A percentile compares a stretch with the other conserved stretches of the same genome.
Evolutionary conservation across 2,113 vertebrate genomes (phyloP).

Genomic region (Excalfactoria chinensis): DNA sequence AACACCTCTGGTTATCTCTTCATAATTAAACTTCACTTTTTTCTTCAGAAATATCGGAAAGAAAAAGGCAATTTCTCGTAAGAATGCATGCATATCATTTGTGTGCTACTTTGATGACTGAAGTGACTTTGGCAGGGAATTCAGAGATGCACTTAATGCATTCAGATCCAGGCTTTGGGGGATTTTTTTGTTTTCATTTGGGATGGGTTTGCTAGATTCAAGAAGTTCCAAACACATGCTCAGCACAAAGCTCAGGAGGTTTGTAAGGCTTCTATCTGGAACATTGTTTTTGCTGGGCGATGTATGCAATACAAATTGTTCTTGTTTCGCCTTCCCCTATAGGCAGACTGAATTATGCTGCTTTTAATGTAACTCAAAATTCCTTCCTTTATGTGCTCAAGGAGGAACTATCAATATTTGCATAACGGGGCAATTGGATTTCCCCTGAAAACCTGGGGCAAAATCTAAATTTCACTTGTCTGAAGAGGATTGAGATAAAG

Average conservation of each 20-base stretch:
- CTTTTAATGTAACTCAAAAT: not conserved
- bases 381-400: not conserved
- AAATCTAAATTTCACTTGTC: not conserved
- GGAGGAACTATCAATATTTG: not conserved
- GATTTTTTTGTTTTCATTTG: not conserved
- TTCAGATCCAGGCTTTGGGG: not conserved
- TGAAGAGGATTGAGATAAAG: not conserved
- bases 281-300: not conserved
- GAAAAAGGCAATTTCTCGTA: conserved; percentile 39
- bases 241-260: not conserved
- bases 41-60: conserved; percentile 58
- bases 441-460: not conserved
- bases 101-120: conserved; percentile 41
- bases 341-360: not conserved
- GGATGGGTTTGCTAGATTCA: not conserved
- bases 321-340: not conserved
- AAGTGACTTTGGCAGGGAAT: conserved; percentile 52
- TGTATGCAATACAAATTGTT: not conserved
- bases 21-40: conserved; percentile 77
- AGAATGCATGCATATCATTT: conserved; percentile 46
- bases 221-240: not conserved
- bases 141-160: not conserved
- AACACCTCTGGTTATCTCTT: conserved; percentile 78
- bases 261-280: not conserved
- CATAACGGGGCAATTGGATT: not conserved